Evolutionary conservation across 2,888 invertebrate genomes (phyloP).

Genomic region (Ernsta delagoae): DNA sequence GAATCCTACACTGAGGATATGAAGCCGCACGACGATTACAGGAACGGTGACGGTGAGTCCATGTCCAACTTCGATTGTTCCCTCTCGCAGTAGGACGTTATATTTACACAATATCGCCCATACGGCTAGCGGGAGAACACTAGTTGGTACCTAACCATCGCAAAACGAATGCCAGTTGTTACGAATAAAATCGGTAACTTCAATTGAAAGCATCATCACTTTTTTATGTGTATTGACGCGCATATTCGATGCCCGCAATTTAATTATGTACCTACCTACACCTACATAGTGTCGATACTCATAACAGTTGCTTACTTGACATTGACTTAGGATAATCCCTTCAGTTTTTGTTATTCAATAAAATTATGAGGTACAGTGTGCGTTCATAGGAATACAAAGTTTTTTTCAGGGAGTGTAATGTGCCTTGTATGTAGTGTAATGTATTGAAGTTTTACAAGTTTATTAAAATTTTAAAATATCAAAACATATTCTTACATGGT

Average conservation of each 20-base stretch:
- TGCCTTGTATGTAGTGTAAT: too few species aligned
- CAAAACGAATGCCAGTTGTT: neutral
- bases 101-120: too few species aligned
- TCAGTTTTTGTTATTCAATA: constrained; percentile 10
- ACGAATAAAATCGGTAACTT: constrained; percentile 9
- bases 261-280: constrained; percentile 16
- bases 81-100: neutral
- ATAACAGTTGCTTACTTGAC: constrained; percentile 9
- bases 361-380: neutral
- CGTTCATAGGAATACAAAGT: neutral
- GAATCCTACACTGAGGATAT: constrained; percentile 46
- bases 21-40: constrained; percentile 65
- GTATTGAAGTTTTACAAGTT: neutral
- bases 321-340: constrained; percentile 25
- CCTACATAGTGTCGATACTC: neutral
- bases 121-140: neutral
- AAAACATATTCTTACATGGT: too few species aligned
- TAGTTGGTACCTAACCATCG: neutral
- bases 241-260: constrained; percentile 21
- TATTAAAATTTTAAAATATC: neutral
- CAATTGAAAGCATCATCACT: constrained; percentile 22
- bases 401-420: neutral
- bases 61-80: neutral
- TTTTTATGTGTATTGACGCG: constrained; percentile 14
- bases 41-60: constrained; percentile 69